These are phyloP conservation scores for Enteromius afrohamiltoni DNA, from an alignment of 2,797 vertebrate species.

Conservation along the genomic window DNA sequence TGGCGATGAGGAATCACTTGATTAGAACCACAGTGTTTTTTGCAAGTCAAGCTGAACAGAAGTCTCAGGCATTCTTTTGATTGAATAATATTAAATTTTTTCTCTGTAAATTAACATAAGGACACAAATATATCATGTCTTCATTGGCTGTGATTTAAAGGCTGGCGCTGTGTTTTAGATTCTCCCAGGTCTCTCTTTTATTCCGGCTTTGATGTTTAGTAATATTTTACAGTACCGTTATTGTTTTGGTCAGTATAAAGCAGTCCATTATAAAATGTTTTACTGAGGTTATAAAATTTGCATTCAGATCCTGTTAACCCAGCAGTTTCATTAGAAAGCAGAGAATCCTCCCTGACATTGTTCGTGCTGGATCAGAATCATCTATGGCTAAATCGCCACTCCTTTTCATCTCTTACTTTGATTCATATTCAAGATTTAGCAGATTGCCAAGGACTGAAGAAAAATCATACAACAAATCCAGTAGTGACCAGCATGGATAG, in stretches of 20 bases:
- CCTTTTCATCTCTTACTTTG: slow-evolving; percentile 26
- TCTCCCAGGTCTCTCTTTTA: not conserved
- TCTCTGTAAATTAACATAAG: not conserved
- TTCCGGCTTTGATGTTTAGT: slow-evolving; percentile 16
- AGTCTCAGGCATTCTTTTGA: not conserved
- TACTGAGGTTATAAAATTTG: slow-evolving; percentile 11
- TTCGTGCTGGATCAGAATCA: slow-evolving; percentile 67
- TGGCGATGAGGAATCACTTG: not conserved
- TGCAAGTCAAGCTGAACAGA: slow-evolving; percentile 4
- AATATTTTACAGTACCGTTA: not conserved
- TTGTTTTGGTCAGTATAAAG: slow-evolving; percentile 23
- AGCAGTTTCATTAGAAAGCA: slow-evolving; percentile 50
- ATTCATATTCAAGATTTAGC: not conserved
- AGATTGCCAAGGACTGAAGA: not conserved
- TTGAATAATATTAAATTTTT: not conserved
- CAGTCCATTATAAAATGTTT: not conserved
- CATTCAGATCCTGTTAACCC: slow-evolving; percentile 8
- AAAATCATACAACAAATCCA: not conserved
- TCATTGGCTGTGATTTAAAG: slow-evolving; percentile 32
- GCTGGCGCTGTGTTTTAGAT: not conserved
- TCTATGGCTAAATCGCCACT: slow-evolving; percentile 56
- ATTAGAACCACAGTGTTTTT: slow-evolving; percentile 18
- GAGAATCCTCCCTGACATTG: slow-evolving; percentile 62
- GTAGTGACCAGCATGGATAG: not conserved
- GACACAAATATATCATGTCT: slow-evolving; percentile 5